Conservation (phyloP, 2,888 invertebrate genomes). For the Pediacus dermestoides region DNA sequence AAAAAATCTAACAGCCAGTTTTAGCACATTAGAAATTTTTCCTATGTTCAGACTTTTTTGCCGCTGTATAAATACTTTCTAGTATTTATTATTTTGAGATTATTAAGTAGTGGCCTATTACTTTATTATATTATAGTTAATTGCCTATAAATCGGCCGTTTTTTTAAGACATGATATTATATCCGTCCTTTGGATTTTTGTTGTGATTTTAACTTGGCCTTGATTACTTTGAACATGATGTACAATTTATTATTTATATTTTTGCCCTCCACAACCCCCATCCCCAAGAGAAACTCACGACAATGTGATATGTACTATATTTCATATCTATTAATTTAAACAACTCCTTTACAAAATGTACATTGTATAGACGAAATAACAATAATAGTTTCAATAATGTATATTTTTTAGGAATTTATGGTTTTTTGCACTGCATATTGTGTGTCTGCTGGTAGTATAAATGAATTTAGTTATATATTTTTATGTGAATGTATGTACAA, state of each 20-base stretch:
- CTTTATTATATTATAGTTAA: too few species aligned
- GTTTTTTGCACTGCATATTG: conserved; percentile 25
- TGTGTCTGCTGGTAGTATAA: conserved; percentile 18
- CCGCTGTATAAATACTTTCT: conserved; percentile 13
- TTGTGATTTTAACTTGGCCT: conserved; percentile 23
- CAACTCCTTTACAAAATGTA: conserved; percentile 23
- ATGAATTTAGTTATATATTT: conserved; percentile 18
- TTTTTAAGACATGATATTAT: conserved; percentile 23
- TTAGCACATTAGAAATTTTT: too few species aligned
- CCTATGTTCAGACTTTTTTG: conserved; percentile 13
- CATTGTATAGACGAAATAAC: conserved; percentile 26
- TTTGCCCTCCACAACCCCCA: too few species aligned
- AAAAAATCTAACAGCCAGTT: too few species aligned
- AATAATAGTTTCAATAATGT: conserved; percentile 19
- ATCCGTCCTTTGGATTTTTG: conserved; percentile 26
- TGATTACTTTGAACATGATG: conserved; percentile 26
- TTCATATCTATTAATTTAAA: conserved; percentile 28
- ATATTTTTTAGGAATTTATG: too few species aligned
- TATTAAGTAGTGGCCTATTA: conserved; percentile 17
- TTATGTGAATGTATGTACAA: conserved; percentile 15
- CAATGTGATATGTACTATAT: conserved; percentile 39
- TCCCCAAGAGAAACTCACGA: too few species aligned
- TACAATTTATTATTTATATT: conserved; percentile 16
- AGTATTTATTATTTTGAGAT: neutral
- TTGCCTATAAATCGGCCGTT: conserved; percentile 22